phyloP scores from a whole-genome alignment of 2,113 vertebrate genomes.

The Corythaeola cristata region DNA sequence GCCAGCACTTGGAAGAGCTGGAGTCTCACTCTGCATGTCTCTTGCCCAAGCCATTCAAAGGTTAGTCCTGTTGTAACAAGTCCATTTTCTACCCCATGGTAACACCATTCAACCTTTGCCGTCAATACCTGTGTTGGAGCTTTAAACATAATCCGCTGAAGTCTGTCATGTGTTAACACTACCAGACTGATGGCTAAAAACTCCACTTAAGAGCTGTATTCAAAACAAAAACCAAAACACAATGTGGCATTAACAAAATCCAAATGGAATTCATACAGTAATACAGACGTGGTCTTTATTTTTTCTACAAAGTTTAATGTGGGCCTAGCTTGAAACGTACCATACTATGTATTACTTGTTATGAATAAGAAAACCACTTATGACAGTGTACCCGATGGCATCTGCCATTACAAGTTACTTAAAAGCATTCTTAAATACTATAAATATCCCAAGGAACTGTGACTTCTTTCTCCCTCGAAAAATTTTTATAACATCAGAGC shows the following conservation, averaged over 20 bases:
- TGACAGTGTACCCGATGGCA: slow-evolving; percentile 23
- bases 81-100: not conserved
- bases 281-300: not conserved
- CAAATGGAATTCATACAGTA: slow-evolving; percentile 1
- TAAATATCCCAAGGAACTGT: slow-evolving; percentile 27
- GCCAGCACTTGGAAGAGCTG: not conserved
- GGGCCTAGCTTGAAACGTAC: not conserved
- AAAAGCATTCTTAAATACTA: slow-evolving; percentile 46
- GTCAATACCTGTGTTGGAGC: not conserved
- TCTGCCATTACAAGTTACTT: slow-evolving; percentile 29
- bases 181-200: not conserved
- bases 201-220: not conserved
- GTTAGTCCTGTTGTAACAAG: not conserved
- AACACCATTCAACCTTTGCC: not conserved
- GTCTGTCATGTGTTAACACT: not conserved
- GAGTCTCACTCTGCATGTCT: not conserved
- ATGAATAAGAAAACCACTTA: slow-evolving; percentile 30
- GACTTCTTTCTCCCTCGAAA: not conserved
- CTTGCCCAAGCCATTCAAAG: not conserved
- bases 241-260: not conserved
- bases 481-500: slow-evolving; percentile 4
- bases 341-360: not conserved
- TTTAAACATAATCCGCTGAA: not conserved
- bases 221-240: not conserved
- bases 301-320: not conserved